phyloP scores from a whole-genome alignment of 1,140 invertebrate species.

The Neodiprion virginianus region DNA sequence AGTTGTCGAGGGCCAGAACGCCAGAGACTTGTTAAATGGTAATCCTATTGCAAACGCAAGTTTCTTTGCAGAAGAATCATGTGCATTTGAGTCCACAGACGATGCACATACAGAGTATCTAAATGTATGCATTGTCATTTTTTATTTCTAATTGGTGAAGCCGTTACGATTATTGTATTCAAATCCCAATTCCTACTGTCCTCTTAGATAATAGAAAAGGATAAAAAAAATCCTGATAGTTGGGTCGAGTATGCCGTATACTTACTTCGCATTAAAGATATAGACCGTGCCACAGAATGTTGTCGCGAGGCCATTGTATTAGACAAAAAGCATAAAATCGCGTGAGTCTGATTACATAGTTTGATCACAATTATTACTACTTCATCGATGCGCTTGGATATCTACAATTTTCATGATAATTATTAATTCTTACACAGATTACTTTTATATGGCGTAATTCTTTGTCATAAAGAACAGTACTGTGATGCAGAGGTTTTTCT shows the following conservation, averaged over 20 bases:
- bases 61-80: slow-evolving; percentile 39
- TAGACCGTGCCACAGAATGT: slow-evolving; percentile 36
- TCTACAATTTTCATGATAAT: background rate
- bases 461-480: slow-evolving; percentile 32
- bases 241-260: slow-evolving; percentile 40
- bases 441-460: slow-evolving; percentile 33
- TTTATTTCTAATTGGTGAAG: background rate
- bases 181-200: background rate
- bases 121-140: slow-evolving; percentile 19
- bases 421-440: slow-evolving; percentile 30
- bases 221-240: slow-evolving; percentile 23
- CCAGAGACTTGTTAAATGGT: background rate
- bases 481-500: slow-evolving; percentile 38
- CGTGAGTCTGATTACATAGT: slow-evolving; percentile 26
- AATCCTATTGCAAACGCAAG: slow-evolving; percentile 15
- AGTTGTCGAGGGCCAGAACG: slow-evolving; percentile 30
- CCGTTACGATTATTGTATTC: too few relatives aligned
- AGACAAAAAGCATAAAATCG: slow-evolving; percentile 34
- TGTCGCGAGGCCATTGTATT: slow-evolving; percentile 37
- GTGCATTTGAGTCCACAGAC: slow-evolving; percentile 30
- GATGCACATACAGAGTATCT: slow-evolving; percentile 29
- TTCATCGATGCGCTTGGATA: background rate
- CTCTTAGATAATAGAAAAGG: slow-evolving; percentile 27
- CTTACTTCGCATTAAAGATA: slow-evolving; percentile 30
- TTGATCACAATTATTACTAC: slow-evolving; percentile 5